Base-by-base conservation (phyloP, 2,888 invertebrate species). In the Drosophila borborema region DNA sequence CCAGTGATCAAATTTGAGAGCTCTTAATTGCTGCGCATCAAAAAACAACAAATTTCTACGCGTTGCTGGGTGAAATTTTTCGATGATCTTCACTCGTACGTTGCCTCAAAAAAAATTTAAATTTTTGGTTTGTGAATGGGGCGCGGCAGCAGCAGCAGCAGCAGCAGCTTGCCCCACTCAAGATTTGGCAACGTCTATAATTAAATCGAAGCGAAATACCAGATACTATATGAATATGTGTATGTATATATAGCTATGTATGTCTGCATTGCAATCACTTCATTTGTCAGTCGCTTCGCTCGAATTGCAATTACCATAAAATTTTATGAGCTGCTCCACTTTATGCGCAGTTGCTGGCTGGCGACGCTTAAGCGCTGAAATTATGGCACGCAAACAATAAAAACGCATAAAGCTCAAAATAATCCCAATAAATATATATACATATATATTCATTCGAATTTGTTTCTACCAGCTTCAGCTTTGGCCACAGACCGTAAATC, bases 291-390 rank as follows among this genome's bases (percentile, higher is more conserved):
- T 56, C 71, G 60, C 54, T 64, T 63, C 65, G 77, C 88, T 41
- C 73, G 49, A 71, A 66, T 78, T 82, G 82, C 91, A 90, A 91
- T 90, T 90, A 90, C 82, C 90, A 79, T 90, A 84, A 90, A 90
- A 91, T 89, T 90, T 91, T 87, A 91, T 72, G 67, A 61, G 60
- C 77, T 80, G 80, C 86, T 89, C 90, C 89, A 88, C 83, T 84
- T 89, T 88, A 82, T 90, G 77, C 74, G 74, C 72, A 62, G 51
- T 66, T 64, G 51, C 53, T 59, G 40, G 43, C 64, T 51, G 66
- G 51, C 51, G 63, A 69, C 76, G 84, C 89, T 84, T 85, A 89
- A 88, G 86, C 80, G 69, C 80, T 74, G 64, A 86, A 88, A 88
- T 87, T 87, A 87, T 88, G 81, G 81, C 77, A 79, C 56, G 67